Base-by-base conservation (phyloP, 2,113 vertebrate species). In the Alexandromys fortis region DNA sequence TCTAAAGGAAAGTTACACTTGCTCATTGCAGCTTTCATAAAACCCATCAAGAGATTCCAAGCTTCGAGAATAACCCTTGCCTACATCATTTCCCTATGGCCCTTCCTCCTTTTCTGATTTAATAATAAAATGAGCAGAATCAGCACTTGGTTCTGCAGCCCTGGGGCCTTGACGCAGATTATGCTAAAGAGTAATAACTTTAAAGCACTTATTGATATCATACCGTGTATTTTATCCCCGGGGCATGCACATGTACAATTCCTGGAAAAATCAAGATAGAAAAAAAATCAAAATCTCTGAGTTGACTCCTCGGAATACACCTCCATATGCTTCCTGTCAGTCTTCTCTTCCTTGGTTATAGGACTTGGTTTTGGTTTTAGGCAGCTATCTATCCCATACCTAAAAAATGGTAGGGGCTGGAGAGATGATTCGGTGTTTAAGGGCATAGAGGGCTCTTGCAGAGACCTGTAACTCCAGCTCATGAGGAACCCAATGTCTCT, bases 101-200 rank as follows among this genome's bases (percentile, higher is more conserved):
- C 49, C 65, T 95, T 45, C 85, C 79, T 94, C 76, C 83, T 95
- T 65, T 58, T 92, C 79, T 89, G 82, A 65, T 16, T 24, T 61
- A n/a, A 79, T 73, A 61, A 77, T 49, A 78, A 92, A 83, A 65
- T 68, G 77, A 94, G 67, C 28, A 24, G 38, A 83, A 85, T 49
- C 17, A 55, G 14, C 49, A 10, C 24, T 94, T 14, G 67, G 35
- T 55, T 67, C 52, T 93, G 5, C 24, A 75, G 22, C 28, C 42
- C 26, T 47, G 24, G 42, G 65, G 79, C 12, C 35, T 96, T 87
- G 30, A 5, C 45, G 33, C n/a, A 81, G 75, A 91, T 42, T 26
- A 30, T 79, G 55, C 10, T 94, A 45, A 92, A 70, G 85, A 90
- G 61, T 16, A 92, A 88, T 70, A 70, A 87, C 11, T 86, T 68